These are phyloP conservation scores for Drosophila algonquin DNA, from an alignment of 2,888 invertebrate species.

Conservation along the genomic window DNA sequence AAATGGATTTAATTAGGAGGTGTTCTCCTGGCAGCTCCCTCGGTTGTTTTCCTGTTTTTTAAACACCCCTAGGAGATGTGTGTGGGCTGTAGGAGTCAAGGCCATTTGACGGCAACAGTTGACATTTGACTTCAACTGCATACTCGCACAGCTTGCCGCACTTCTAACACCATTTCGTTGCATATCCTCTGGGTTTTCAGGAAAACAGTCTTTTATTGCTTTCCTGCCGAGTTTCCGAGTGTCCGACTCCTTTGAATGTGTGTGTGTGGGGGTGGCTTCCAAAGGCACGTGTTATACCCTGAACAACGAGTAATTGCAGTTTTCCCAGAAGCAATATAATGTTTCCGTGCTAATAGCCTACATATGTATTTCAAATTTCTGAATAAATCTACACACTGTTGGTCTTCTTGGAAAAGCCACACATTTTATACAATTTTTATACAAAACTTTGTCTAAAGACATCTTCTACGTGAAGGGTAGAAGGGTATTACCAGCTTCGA, in stretches of 20 bases:
- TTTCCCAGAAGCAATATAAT: neutral
- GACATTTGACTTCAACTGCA: slow-evolving; percentile 30
- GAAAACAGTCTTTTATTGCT: neutral
- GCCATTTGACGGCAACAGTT: slow-evolving; percentile 12
- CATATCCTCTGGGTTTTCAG: slow-evolving; percentile 7
- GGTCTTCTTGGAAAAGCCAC: too few relatives aligned
- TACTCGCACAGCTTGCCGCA: slow-evolving; percentile 6
- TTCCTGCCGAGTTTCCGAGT: neutral
- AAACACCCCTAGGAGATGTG: too few relatives aligned
- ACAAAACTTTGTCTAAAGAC: too few relatives aligned
- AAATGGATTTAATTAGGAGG: slow-evolving; percentile 26
- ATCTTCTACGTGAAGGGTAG: too few relatives aligned
- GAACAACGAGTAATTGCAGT: neutral
- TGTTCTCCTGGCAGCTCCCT: neutral
- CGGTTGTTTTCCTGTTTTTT: too few relatives aligned
- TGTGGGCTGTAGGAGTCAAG: neutral
- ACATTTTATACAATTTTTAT: too few relatives aligned
- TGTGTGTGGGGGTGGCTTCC: too few relatives aligned
- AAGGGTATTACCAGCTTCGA: neutral
- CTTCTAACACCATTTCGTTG: slow-evolving; percentile 3
- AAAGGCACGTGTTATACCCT: neutral
- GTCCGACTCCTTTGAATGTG: neutral
- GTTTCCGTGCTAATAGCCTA: too few relatives aligned
- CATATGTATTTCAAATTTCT: too few relatives aligned
- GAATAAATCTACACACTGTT: too few relatives aligned